These are phyloP conservation scores for Hylyphantes graminicola DNA, from an alignment of 1,140 invertebrate genomes.

Conservation along the genomic window DNA sequence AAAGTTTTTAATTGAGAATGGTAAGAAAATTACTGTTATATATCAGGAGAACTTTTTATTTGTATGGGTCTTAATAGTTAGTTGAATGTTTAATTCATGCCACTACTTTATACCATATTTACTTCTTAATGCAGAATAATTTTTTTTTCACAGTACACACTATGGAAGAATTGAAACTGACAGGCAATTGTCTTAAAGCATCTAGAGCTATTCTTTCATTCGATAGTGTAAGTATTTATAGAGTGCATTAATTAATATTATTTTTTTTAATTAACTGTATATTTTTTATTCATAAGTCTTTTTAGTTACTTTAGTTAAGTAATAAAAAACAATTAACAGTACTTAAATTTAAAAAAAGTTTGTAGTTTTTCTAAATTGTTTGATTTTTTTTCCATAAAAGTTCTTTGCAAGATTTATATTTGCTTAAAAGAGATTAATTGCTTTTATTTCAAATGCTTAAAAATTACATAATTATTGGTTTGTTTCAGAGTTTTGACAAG, in stretches of 20 bases:
- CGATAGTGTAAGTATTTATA: slow-evolving; percentile 72
- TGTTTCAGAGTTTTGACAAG: slow-evolving; percentile 79
- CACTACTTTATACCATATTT: not conserved
- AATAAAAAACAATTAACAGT: not conserved
- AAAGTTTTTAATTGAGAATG: slow-evolving; percentile 94
- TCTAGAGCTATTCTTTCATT: slow-evolving; percentile 96
- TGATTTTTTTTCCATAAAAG: not conserved
- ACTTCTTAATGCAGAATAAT: not conserved
- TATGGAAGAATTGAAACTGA: slow-evolving; percentile 96
- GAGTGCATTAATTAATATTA: not conserved
- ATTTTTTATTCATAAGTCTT: slow-evolving; percentile 1
- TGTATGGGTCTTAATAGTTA: not conserved
- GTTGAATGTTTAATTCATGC: no score
- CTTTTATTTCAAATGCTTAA: not conserved
- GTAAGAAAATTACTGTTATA: slow-evolving; percentile 71
- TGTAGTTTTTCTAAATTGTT: not conserved
- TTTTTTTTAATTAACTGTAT: no score
- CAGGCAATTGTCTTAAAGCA: slow-evolving; percentile 95
- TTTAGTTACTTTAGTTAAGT: not conserved
- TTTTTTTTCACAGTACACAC: slow-evolving; percentile 85
- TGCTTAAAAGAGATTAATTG: not conserved
- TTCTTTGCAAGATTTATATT: not conserved
- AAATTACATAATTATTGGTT: slow-evolving; percentile 4
- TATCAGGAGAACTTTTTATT: not conserved
- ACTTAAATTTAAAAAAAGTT: not conserved